phyloP scores from a whole-genome alignment of 2,888 invertebrate genomes.

The Tipula confusa region DNA sequence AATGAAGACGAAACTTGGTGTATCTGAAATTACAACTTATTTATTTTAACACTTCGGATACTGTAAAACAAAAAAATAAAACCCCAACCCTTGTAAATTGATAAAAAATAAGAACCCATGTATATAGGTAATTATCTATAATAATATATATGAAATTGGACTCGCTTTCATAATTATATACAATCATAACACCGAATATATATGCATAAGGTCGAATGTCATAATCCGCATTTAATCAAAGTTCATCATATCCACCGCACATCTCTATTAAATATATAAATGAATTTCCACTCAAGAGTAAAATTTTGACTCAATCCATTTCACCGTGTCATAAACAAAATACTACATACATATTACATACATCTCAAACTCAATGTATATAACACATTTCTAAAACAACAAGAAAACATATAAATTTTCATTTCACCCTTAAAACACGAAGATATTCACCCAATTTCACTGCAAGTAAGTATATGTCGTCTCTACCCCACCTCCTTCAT shows the following conservation, averaged over 20 bases:
- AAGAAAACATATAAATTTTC: neutral
- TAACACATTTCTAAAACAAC: too few species aligned
- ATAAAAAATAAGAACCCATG: too few species aligned
- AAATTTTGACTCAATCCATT: conserved; percentile 8
- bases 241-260: neutral
- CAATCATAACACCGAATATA: neutral
- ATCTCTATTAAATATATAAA: neutral
- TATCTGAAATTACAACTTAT: too few species aligned
- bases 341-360: neutral
- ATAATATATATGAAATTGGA: too few species aligned
- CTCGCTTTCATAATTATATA: too few species aligned
- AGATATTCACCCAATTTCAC: neutral
- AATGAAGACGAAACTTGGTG: too few species aligned
- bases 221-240: neutral
- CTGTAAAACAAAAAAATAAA: too few species aligned
- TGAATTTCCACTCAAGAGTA: neutral
- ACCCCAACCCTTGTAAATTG: too few species aligned
- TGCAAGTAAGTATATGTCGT: neutral
- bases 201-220: neutral
- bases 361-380: too few species aligned
- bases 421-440: neutral
- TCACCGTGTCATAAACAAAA: conserved; percentile 21
- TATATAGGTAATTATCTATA: too few species aligned
- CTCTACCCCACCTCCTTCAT: neutral
- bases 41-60: too few species aligned